Conservation (phyloP, 92 coral and sea anemone species). For the Metridium senile region DNA sequence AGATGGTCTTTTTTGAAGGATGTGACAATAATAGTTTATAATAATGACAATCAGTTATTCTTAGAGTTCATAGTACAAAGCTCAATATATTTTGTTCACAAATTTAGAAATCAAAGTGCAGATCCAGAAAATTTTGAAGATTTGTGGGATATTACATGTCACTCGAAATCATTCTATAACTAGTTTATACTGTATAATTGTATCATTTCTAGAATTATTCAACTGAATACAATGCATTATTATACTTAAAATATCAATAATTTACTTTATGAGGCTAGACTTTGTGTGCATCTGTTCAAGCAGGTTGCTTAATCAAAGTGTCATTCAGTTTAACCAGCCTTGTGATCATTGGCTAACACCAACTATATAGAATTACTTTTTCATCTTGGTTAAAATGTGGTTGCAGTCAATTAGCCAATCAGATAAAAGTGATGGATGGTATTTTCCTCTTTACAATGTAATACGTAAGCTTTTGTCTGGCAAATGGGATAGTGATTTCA, state of each 20-base stretch:
- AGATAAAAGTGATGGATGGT: not conserved
- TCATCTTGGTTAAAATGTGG: constrained; percentile 2
- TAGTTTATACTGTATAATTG: not conserved
- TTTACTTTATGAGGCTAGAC: not conserved
- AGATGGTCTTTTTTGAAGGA: too few species aligned
- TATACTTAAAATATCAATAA: too few species aligned
- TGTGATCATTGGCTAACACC: not conserved
- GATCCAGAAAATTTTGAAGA: too few species aligned
- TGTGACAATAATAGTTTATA: too few species aligned
- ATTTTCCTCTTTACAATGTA: not conserved
- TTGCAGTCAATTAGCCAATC: not conserved
- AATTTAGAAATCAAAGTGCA: too few species aligned
- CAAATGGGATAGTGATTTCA: not conserved
- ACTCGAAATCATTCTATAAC: not conserved
- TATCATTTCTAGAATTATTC: too few species aligned
- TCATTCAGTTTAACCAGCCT: not conserved
- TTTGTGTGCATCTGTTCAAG: not conserved
- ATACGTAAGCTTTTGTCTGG: not conserved
- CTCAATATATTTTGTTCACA: too few species aligned
- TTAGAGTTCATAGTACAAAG: too few species aligned
- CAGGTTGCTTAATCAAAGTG: not conserved
- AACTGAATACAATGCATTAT: too few species aligned
- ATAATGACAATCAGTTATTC: too few species aligned
- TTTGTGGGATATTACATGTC: too few species aligned
- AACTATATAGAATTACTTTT: not conserved